Evolutionary conservation across 37 sponge, comb jelly and placozoan genomes (phyloP), one percentile per base, ranked within the genome.

Genomic region (Dysidea cf. avara): DNA sequence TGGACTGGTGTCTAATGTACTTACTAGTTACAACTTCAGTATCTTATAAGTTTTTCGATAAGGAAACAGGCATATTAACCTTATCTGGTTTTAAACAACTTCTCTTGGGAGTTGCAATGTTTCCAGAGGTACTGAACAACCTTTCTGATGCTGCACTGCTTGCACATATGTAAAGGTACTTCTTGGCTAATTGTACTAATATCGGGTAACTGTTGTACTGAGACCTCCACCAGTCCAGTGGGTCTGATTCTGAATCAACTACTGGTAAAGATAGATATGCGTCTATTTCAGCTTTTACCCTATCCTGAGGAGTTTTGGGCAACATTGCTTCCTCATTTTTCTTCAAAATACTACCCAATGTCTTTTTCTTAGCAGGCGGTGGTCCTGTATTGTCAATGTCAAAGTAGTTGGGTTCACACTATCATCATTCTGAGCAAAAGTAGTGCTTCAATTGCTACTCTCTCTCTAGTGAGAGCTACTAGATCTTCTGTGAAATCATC

Each of bases 201-300:
- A 18, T 65, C 12, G 66, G 66, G 21, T 65, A 65, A 12, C 16
- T 2, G 20, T 17, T 6, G 16, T 56, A 1, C 22, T 72, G 40
- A 14, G 18, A 4, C 29, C 54, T 22, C 73, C 73, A 72, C 73
- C 73, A 72, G 6, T 72, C 38, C 2, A 72, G 73, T 20, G 73
- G 73, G 28, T 72, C 29, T 14, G 58, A 56, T 1, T 72, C 73
- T 31, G 36, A 33, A 72, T 72, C 73, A 34, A 39, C 58, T 7
- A 17, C 54, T 18, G 39, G 0, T 32, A 33, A 24, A 2, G 28
- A 28, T 24, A 18, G 12, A 24, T 72, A 72, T 5, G n/a, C 17
- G 9, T 72, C 59, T 28, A 56, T 17, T 33, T 72, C 73, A 26
- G 25, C 29, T 31, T 55, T 7, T 21, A 56, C 46, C 9, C 7